phyloP scores from a whole-genome alignment of 2,113 vertebrate genomes.

The Aythya baeri region DNA sequence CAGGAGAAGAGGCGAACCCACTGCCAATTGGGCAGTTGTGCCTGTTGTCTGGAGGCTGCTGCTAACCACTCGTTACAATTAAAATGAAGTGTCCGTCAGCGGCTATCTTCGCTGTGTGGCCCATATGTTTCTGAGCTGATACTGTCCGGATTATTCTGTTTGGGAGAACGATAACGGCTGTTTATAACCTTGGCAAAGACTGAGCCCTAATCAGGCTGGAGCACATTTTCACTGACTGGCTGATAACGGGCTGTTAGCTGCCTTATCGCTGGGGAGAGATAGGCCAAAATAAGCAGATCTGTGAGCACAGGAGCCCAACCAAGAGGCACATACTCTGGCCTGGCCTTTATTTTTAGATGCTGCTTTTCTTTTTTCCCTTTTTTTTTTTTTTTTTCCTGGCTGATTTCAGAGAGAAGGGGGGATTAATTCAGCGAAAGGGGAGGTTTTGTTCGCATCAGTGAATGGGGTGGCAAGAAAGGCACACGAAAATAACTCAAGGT shows the following conservation, averaged over 20 bases:
- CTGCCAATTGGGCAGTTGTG: constrained; percentile 77
- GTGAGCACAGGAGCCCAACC: constrained; percentile 78
- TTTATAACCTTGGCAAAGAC: constrained; percentile 99
- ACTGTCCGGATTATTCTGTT: constrained; percentile 97
- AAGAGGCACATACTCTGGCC: constrained; percentile 77
- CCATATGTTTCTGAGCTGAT: constrained; percentile 99
- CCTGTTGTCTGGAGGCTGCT: constrained; percentile 79
- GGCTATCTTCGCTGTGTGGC: constrained; percentile 95
- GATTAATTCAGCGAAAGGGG: constrained; percentile 55
- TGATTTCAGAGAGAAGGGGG: constrained; percentile 52
- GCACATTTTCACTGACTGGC: constrained; percentile 96
- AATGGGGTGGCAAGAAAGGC: constrained; percentile 23
- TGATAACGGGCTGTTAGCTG: constrained; percentile 96
- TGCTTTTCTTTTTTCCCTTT: not conserved
- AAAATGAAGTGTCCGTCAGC: constrained; percentile 96
- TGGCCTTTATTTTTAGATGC: constrained; percentile 90
- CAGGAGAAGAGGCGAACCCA: constrained; percentile 7
- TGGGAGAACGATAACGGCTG: constrained; percentile 95
- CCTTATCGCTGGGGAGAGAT: constrained; percentile 92
- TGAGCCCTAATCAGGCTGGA: constrained; percentile 97
- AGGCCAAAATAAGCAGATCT: constrained; percentile 89
- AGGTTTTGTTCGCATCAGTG: constrained; percentile 43
- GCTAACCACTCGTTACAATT: constrained; percentile 91
- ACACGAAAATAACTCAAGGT: constrained; percentile 1
- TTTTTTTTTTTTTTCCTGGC: not conserved